Base-by-base conservation (phyloP, 2,888 invertebrate species). In the Eubasilissa splendida region DNA sequence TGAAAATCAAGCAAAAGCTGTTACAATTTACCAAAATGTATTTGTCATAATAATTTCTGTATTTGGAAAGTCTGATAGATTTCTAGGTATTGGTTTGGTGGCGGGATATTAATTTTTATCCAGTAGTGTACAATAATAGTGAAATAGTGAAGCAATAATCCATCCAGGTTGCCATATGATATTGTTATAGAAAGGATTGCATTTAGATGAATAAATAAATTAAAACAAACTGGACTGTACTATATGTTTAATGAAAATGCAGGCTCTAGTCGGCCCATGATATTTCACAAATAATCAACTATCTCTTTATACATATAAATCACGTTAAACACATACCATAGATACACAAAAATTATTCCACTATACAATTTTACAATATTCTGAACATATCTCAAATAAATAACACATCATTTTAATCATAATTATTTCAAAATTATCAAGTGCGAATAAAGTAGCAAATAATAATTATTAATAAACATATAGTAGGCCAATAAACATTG, bases 221-320 rank as follows among this genome's bases (percentile, higher is more conserved):
- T 11, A 60, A 3, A n/a, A 22, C n/a, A 22, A 50, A 22, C 52
- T 60, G 52, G 12, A 73, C 53, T 22, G 14, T 70, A 77, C 77
- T 82, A 80, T 75, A 58, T 58, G 60, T 82, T 80, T 80, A 82
- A 79, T 82, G 80, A 78, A 82, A 78, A 82, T 82, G 76, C 66
- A 70, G 80, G 78, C 77, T 78, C 77, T 82, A 79, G n/a, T 56
- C 31, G 77, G 74, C 83, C 83, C 3, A 33, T 77, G 77, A 77
- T 81, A 81, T 78, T 81, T 81, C 76, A 80, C 80, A 82, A 74
- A 76, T 82, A 80, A 76, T 80, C 68, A 82, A 80, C 78, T 80
- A 82, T 68, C 66, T 59, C 70, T 71, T 63, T 82, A 75, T 80
- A 78, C 78, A 77, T 74, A 81, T 79, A 42, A 42, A 79, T 83